A percentile compares a stretch with the other conserved stretches of the same genome.
Conservation (phyloP, 2,888 invertebrate species). For the Papilio elwesi region DNA sequence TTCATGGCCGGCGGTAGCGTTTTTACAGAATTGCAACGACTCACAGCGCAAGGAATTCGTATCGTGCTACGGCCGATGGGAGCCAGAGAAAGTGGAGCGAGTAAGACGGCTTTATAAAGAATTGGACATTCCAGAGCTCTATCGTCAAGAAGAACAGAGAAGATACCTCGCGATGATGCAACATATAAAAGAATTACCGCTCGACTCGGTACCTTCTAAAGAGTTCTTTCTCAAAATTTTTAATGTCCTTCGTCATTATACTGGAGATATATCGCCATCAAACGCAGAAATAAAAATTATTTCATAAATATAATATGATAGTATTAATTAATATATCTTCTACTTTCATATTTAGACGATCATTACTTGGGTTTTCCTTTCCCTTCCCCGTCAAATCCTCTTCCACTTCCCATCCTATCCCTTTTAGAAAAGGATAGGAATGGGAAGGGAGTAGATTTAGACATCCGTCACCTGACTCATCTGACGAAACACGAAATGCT, state of each 20-base stretch:
- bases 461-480: too few species aligned
- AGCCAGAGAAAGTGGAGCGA: slow-evolving; percentile 18
- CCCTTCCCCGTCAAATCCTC: too few species aligned
- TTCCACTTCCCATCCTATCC: too few species aligned
- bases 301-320: too few species aligned
- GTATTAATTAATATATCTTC: too few species aligned
- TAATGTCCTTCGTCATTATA: slow-evolving; percentile 8
- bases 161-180: slow-evolving; percentile 1
- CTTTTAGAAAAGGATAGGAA: too few species aligned
- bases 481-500: too few species aligned
- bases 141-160: slow-evolving; percentile 19
- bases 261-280: slow-evolving; percentile 8
- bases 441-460: too few species aligned
- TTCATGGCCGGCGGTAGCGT: slow-evolving; percentile 23
- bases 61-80: slow-evolving; percentile 22
- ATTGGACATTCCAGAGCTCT: neutral
- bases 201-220: slow-evolving; percentile 23
- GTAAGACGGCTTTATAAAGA: slow-evolving; percentile 16
- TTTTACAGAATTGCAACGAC: slow-evolving; percentile 3
- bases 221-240: slow-evolving; percentile 16
- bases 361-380: too few species aligned
- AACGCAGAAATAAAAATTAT: neutral
- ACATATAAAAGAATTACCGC: slow-evolving; percentile 16
- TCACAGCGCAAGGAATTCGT: slow-evolving; percentile 12
- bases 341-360: too few species aligned